These are phyloP conservation scores for Lithophane socia DNA, from an alignment of 2,888 invertebrate genomes.

Conservation along the genomic window DNA sequence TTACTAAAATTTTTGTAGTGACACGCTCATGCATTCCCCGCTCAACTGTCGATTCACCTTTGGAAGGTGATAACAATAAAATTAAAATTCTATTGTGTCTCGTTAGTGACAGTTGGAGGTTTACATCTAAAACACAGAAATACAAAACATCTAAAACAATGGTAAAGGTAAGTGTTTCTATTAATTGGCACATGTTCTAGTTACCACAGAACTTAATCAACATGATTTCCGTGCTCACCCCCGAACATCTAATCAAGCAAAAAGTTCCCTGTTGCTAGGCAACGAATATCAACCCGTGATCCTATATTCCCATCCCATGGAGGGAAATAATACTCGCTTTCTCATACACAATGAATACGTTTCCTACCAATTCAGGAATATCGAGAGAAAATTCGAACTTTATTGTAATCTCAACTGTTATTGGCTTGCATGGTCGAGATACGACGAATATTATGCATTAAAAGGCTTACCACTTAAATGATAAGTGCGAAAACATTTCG, in stretches of 20 bases:
- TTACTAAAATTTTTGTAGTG: too few relatives aligned
- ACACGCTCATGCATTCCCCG: too few relatives aligned
- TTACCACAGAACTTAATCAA: constrained; percentile 25
- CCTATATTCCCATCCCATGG: background rate
- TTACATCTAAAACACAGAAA: too few relatives aligned
- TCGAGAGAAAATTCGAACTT: constrained; percentile 73
- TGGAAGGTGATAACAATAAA: too few relatives aligned
- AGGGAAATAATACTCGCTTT: constrained; percentile 18
- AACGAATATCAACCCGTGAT: constrained; percentile 44
- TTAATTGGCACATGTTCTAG: constrained; percentile 40
- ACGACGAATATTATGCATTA: constrained; percentile 34
- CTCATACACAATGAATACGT: constrained; percentile 75
- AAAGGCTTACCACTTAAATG: constrained; percentile 31
- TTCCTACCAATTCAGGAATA: constrained; percentile 71
- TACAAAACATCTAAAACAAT: too few relatives aligned
- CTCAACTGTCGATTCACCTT: too few relatives aligned
- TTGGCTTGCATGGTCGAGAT: constrained; percentile 60
- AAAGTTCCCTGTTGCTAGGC: constrained; percentile 65
- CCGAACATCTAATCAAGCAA: constrained; percentile 29
- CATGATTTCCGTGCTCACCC: constrained; percentile 41
- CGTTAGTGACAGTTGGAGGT: too few relatives aligned
- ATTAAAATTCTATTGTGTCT: too few relatives aligned
- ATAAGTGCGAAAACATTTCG: constrained; percentile 37
- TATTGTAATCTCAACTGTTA: constrained; percentile 68
- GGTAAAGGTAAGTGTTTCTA: too few relatives aligned